These are phyloP conservation scores for Archocentrus centrarchus DNA, from an alignment of 2,113 vertebrate genomes.

Conservation along the genomic window DNA sequence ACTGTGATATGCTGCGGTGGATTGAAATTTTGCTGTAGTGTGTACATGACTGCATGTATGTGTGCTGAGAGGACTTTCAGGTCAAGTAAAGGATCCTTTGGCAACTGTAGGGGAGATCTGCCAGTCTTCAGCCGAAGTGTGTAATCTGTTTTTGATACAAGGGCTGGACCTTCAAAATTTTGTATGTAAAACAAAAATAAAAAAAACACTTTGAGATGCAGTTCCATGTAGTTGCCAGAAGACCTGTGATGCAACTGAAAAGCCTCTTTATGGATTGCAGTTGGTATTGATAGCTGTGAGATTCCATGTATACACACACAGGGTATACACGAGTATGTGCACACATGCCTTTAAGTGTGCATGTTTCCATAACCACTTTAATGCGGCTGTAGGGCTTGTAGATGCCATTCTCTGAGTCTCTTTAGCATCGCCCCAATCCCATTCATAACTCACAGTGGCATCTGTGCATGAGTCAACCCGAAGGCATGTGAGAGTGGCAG, in stretches of 20 bases:
- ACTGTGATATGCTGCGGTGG: conserved; percentile 26
- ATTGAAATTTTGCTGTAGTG: conserved; percentile 31
- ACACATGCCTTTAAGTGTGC: conserved; percentile 26
- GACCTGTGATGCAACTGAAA: conserved; percentile 55
- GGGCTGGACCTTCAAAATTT: background rate
- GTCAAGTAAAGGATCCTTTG: conserved; percentile 34
- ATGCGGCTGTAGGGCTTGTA: background rate
- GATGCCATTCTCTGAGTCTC: background rate
- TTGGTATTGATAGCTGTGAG: conserved; percentile 31
- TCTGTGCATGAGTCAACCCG: background rate
- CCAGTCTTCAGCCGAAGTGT: background rate
- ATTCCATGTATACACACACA: conserved; percentile 19
- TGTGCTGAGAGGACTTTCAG: conserved; percentile 38
- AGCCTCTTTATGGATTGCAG: conserved; percentile 43
- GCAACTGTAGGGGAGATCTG: conserved; percentile 17
- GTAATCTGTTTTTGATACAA: background rate
- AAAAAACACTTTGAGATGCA: background rate
- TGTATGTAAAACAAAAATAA: background rate
- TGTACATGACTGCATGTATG: conserved; percentile 32
- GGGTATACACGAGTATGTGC: conserved; percentile 42
- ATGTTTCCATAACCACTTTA: conserved; percentile 11
- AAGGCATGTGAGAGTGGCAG: background rate
- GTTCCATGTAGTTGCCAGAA: conserved; percentile 49
- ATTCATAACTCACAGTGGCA: conserved; percentile 1
- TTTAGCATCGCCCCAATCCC: background rate